A percentile compares a stretch with the other conserved stretches of the same genome.
phyloP scores from a whole-genome alignment of 2,888 invertebrate species.

The Platerodrilus igneus region DNA sequence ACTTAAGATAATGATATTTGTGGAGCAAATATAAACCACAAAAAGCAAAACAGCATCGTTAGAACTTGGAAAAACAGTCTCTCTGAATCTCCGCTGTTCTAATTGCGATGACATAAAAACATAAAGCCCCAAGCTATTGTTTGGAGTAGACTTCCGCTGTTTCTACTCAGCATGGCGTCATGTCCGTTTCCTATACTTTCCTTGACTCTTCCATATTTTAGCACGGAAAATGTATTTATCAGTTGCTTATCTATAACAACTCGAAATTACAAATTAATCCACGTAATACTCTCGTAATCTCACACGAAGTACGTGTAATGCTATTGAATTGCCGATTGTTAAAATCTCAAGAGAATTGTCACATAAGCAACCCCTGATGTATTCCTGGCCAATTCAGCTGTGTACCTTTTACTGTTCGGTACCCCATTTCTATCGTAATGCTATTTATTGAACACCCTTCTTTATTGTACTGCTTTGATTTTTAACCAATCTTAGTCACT shows the following conservation, averaged over 20 bases:
- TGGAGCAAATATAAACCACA: slow-evolving; percentile 36
- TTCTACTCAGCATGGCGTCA: slow-evolving; percentile 51
- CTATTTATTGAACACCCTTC: slow-evolving; percentile 2
- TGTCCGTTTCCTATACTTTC: slow-evolving; percentile 49
- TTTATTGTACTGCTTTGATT: too few relatives aligned
- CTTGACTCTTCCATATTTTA: slow-evolving; percentile 30
- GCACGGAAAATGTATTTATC: slow-evolving; percentile 37
- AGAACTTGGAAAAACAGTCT: slow-evolving; percentile 42
- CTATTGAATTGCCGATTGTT: slow-evolving; percentile 27
- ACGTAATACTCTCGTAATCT: slow-evolving; percentile 15
- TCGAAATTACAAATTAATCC: too few relatives aligned
- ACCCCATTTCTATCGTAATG: neutral
- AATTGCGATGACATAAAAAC: slow-evolving; percentile 48
- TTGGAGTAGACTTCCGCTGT: slow-evolving; percentile 50
- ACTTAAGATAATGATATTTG: slow-evolving; percentile 41
- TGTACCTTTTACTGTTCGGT: slow-evolving; percentile 16
- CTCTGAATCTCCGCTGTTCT: slow-evolving; percentile 44
- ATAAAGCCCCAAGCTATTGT: slow-evolving; percentile 45
- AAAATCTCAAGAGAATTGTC: slow-evolving; percentile 25
- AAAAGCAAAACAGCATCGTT: slow-evolving; percentile 38
- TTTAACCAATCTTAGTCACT: too few relatives aligned
- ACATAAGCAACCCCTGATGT: slow-evolving; percentile 29
- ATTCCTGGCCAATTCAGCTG: slow-evolving; percentile 30
- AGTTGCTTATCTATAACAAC: too few relatives aligned
- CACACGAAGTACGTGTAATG: too few relatives aligned